Base-by-base conservation (phyloP, 2,113 vertebrate genomes). In the Candoia aspera region DNA sequence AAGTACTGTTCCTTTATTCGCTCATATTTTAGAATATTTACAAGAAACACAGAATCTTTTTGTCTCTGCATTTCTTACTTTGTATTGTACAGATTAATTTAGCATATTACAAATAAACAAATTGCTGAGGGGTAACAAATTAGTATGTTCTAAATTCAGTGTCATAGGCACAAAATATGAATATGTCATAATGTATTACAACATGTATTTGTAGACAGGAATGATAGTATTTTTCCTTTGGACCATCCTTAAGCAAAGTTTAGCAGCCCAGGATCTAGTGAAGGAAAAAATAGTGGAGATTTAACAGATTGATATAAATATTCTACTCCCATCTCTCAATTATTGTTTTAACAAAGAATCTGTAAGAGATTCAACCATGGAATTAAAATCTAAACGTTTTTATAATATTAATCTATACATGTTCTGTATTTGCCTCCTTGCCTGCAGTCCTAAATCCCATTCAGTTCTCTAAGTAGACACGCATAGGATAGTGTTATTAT, bases 51-150 rank as follows among this genome's bases (percentile, higher is more conserved):
- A 49, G 49, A 49, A 49, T 49, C 49, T 49, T 49, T 49, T 49
- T 49, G 49, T 49, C 37, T 79, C 73, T 79, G 33, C 33, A 79
- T 79, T 79, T 79, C 73, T 42, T 33, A 79, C 8, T 59, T 33
- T n/a, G 12, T 49, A 49, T n/a, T 60, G 55, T 37, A 58, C 49
- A 59, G 49, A 86, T 93, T 60, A 90, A 86, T 90, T 87, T 93
- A 93, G 29, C 5, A 83, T 87, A 53, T 59, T 73, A 23, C 79
- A 58, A 79, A 64, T 60, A 84, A 86, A 87, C 24, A 83, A 87
- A 87, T 84, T 60, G 55, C 13, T 37, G 29, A 87, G 19, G 42
- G 29, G 60, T 87, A 64, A 93, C 46, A 87, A 55, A 83, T 57
- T 19, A 46, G 64, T 83, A 87, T 83, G 29, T 90, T 83, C 21